Base-by-base conservation (phyloP, 2,797 vertebrate species). In the Choloepus didactylus region DNA sequence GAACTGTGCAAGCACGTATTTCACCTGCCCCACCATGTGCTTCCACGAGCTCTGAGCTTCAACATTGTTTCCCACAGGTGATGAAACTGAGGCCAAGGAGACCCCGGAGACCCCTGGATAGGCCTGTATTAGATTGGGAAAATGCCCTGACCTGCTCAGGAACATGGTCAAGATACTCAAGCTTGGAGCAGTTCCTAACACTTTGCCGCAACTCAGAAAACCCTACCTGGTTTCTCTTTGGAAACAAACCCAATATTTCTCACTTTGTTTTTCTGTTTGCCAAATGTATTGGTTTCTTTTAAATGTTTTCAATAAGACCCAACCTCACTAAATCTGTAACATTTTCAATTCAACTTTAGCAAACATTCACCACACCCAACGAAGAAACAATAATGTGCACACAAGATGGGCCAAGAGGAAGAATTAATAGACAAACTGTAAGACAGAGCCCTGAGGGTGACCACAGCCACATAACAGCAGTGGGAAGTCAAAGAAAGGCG, bases 1-100 rank as follows among this genome's bases (percentile, higher is more conserved):
- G n/a, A 21, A 31, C 73, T 1, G 3, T 3, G 35, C 15, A 27
- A 46, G 10, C 41, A 9, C 29, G 19, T 5, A 0, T n/a, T 10
- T 44, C 3, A 0, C 31, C 1, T 12, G 11, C 51, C 44, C 44
- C 29, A 11, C 10, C 27, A 1, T 11, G 14, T 7, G 1, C 27
- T 38, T 14, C 10, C 2, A 0, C 27, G 38, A 80, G 44, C 18
- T 54, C 80, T 56, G 27, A 66, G 18, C 23, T 31, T 51, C 81
- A 18, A 19, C 0, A 6, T 19, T 3, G 46, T 31, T 41, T 49
- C 76, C 59, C 54, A n/a, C 5, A 51, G 15, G 5, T 2, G 10
- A 56, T 21, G 19, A 10, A 31, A 44, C 54, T 2, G 35, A 70
- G 60, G 46, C 7, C 7, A 23, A 49, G 46, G 46, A 49, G 46